phyloP scores from a whole-genome alignment of 2,113 vertebrate genomes.

The Vulpes ferrilata region DNA sequence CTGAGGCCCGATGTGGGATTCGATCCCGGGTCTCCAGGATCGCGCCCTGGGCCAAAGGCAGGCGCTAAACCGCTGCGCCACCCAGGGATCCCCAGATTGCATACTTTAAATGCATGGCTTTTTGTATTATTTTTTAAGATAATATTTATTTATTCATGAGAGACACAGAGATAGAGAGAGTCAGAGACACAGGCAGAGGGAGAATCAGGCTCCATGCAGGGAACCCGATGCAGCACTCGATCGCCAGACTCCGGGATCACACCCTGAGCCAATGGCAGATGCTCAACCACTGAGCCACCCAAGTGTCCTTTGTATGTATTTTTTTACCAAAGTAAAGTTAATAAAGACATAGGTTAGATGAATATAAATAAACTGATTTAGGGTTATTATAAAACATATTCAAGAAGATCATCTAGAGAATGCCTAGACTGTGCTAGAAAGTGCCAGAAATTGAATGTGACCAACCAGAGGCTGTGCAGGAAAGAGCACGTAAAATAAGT shows the following conservation, averaged over 20 bases:
- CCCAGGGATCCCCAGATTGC: not conserved
- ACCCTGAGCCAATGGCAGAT: no score
- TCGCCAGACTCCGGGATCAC: no score
- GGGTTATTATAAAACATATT: not conserved
- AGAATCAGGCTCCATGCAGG: no score
- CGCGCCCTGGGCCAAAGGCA: no score
- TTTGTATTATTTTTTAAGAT: not conserved
- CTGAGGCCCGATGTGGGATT: no score
- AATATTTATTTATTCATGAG: no score
- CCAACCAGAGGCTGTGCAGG: not conserved
- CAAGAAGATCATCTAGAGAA: not conserved
- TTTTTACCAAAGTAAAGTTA: not conserved
- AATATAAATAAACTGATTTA: not conserved
- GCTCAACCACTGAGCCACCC: no score
- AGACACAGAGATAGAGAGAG: no score
- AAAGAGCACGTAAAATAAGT: not conserved
- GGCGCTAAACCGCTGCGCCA: no score
- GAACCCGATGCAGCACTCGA: no score
- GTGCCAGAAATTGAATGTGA: not conserved
- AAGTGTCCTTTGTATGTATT: not conserved
- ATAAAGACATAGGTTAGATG: not conserved
- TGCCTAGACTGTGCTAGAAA: not conserved
- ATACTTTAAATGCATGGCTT: not conserved
- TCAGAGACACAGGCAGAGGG: no score
- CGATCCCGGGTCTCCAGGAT: no score